phyloP scores from a whole-genome alignment of 2,888 invertebrate species.

The Cynaeus angustus region DNA sequence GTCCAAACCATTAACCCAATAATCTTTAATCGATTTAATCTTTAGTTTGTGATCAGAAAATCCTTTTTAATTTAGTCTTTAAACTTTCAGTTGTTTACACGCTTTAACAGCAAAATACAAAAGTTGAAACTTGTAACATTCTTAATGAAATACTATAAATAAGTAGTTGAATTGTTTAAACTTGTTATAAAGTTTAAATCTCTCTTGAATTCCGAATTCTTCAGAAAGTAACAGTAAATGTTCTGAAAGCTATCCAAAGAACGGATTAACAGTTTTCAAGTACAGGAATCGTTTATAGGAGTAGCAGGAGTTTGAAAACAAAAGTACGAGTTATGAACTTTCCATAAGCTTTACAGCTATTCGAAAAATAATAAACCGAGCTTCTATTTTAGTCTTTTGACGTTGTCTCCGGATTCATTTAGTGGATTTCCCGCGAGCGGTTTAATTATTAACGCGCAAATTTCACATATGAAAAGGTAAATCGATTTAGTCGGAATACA shows the following conservation, averaged over 20 bases:
- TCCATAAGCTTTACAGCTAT: constrained; percentile 28
- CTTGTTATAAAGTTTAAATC: constrained; percentile 31
- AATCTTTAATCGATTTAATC: too few species aligned
- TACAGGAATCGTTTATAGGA: constrained; percentile 36
- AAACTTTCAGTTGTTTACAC: too few species aligned
- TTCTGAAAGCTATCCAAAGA: constrained; percentile 31
- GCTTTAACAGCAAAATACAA: too few species aligned
- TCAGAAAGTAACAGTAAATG: constrained; percentile 13
- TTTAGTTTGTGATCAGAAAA: too few species aligned
- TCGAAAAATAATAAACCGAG: constrained; percentile 22
- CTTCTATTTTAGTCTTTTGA: background rate
- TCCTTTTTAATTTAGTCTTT: too few species aligned
- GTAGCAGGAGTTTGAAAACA: constrained; percentile 25
- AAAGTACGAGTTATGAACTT: constrained; percentile 39
- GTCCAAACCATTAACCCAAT: too few species aligned
- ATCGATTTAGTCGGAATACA: constrained; percentile 30
- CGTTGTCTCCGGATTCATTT: constrained; percentile 16
- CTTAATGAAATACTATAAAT: background rate
- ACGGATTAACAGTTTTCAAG: constrained; percentile 42
- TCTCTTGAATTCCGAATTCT: constrained; percentile 7
- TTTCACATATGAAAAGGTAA: constrained; percentile 30
- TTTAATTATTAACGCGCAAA: constrained; percentile 33
- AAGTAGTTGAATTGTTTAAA: constrained; percentile 15
- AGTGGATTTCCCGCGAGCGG: constrained; percentile 15
- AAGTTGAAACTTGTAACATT: too few species aligned